Percentiles rank a stretch among this genome's conserved stretches.
phyloP scores from a whole-genome alignment of 2,113 vertebrate species.

The Prietella phreatophila region DNA sequence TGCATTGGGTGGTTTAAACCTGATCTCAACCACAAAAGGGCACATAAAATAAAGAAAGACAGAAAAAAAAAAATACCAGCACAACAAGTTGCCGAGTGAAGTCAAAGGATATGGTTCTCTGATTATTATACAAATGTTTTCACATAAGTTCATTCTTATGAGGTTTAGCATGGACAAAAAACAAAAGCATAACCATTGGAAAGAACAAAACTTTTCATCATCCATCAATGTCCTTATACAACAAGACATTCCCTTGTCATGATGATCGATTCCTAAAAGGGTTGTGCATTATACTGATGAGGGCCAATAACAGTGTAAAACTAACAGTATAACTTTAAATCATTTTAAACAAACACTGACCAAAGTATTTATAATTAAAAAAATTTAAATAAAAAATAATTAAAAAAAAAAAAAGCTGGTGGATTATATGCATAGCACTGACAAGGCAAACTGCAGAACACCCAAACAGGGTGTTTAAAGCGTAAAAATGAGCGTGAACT shows the following conservation, averaged over 20 bases:
- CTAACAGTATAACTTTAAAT: not conserved
- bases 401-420: not conserved
- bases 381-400: too few relatives aligned
- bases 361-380: slow-evolving; percentile 14
- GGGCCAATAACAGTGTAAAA: not conserved
- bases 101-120: slow-evolving; percentile 9
- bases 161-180: not conserved
- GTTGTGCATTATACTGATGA: slow-evolving; percentile 6
- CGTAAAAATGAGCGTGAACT: not conserved
- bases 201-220: slow-evolving; percentile 6
- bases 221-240: not conserved
- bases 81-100: not conserved
- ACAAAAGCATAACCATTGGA: not conserved
- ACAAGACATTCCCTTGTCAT: not conserved
- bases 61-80: not conserved
- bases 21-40: not conserved
- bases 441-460: slow-evolving; percentile 22
- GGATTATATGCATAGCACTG: slow-evolving; percentile 45
- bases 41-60: not conserved
- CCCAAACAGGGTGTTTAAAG: slow-evolving; percentile 2
- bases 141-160: slow-evolving; percentile 14
- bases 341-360: slow-evolving; percentile 30
- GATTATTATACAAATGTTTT: slow-evolving; percentile 19
- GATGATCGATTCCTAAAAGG: not conserved
- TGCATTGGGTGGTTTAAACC: not conserved